These are phyloP conservation scores for Lampris incognitus DNA, from an alignment of 2,113 vertebrate genomes.

Conservation along the genomic window DNA sequence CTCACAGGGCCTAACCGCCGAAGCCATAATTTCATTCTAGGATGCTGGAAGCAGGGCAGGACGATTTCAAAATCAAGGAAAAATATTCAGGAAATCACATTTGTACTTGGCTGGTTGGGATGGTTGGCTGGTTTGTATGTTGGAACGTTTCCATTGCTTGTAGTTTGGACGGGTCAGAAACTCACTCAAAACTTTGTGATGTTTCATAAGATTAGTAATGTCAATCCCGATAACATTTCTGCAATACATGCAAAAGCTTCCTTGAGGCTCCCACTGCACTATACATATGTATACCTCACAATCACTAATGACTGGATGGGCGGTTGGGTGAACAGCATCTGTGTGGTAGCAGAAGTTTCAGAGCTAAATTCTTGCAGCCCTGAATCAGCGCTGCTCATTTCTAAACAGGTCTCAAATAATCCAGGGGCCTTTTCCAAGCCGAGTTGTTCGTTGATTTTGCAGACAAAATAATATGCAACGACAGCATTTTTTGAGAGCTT, in stretches of 20 bases:
- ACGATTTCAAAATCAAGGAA: constrained; percentile 87
- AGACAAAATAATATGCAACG: constrained; percentile 41
- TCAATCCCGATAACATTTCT: not conserved
- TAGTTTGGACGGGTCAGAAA: constrained; percentile 12
- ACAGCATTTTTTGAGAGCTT: constrained; percentile 39
- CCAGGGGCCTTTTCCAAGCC: constrained; percentile 7
- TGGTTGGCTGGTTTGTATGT: constrained; percentile 24
- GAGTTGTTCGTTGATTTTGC: constrained; percentile 33
- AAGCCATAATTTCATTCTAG: constrained; percentile 89
- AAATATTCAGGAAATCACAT: constrained; percentile 78
- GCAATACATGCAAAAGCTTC: constrained; percentile 3
- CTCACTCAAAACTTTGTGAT: constrained; percentile 19
- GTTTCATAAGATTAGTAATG: constrained; percentile 12
- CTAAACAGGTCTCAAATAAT: constrained; percentile 26
- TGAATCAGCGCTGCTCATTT: constrained; percentile 10
- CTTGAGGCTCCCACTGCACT: not conserved
- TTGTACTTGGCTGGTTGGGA: constrained; percentile 47
- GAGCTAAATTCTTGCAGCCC: constrained; percentile 15
- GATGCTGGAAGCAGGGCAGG: constrained; percentile 85
- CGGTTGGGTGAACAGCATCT: not conserved
- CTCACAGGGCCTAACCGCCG: constrained; percentile 83
- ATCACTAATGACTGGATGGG: constrained; percentile 20
- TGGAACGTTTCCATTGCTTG: constrained; percentile 54
- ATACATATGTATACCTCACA: not conserved
- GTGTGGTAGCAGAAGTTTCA: constrained; percentile 1